Conservation (phyloP, 2,888 invertebrate genomes). For the Pollenia griseotomentosa region DNA sequence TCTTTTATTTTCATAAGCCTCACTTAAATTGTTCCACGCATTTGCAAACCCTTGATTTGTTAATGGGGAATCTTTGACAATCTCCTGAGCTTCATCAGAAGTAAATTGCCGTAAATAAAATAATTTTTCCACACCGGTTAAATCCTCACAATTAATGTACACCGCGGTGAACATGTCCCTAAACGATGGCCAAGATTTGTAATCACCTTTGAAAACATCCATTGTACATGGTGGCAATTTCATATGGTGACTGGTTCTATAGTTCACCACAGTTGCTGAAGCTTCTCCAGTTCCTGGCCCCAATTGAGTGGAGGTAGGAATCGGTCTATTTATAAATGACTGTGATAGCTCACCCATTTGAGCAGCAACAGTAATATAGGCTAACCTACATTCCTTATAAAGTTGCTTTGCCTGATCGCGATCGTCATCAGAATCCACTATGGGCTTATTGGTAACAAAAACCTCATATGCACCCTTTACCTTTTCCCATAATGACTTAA, state of each 20-base stretch:
- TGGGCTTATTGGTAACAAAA: background rate
- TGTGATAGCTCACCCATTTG: background rate
- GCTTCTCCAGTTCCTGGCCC: too few species aligned
- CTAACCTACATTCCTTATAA: background rate
- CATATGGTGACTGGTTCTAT: too few species aligned
- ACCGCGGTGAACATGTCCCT: background rate
- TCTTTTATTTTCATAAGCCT: too few species aligned
- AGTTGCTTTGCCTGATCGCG: background rate
- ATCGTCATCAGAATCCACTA: background rate
- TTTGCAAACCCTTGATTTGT: too few species aligned
- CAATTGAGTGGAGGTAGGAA: background rate
- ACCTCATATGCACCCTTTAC: background rate
- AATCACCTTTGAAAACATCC: slow-evolving; percentile 4
- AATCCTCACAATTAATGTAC: background rate
- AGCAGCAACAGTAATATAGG: background rate
- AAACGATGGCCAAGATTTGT: background rate
- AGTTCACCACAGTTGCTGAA: too few species aligned
- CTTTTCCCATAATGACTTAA: background rate
- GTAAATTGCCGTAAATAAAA: slow-evolving; percentile 9
- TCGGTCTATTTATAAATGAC: background rate
- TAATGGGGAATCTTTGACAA: background rate
- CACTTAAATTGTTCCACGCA: too few species aligned
- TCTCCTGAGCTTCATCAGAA: background rate
- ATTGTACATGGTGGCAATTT: background rate
- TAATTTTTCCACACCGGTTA: background rate